phyloP scores from a whole-genome alignment of 2,797 vertebrate species.

The Cichlasoma orientale region DNA sequence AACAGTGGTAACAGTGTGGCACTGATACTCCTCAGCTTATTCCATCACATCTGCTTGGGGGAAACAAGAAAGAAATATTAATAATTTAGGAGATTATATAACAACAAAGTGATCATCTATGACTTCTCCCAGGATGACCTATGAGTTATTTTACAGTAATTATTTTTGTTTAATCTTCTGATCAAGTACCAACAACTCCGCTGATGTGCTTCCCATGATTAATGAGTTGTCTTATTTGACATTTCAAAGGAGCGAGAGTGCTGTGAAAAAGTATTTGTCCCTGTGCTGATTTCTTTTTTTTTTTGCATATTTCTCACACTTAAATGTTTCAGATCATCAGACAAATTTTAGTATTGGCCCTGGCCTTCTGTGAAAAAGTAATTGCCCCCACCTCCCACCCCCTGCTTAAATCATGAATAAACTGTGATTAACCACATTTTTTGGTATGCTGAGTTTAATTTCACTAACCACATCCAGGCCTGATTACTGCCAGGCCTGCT shows the following conservation, averaged over 20 bases:
- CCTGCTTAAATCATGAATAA: too few species aligned
- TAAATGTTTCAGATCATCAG: not conserved
- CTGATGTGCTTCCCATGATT: not conserved
- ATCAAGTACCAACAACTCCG: not conserved
- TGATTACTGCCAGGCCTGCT: too few species aligned
- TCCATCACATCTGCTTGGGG: slow-evolving; percentile 67
- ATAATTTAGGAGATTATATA: not conserved
- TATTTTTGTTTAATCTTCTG: not conserved
- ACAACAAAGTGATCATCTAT: not conserved
- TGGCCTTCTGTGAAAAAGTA: not conserved
- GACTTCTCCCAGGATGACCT: too few species aligned
- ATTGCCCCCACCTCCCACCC: too few species aligned
- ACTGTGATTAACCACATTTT: too few species aligned
- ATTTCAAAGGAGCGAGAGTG: not conserved
- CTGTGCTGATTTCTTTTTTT: not conserved
- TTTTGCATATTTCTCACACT: not conserved
- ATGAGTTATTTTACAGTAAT: too few species aligned
- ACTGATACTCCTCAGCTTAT: slow-evolving; percentile 35
- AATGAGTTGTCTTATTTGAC: not conserved
- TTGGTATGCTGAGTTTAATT: too few species aligned
- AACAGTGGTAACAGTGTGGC: not conserved
- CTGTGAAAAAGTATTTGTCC: not conserved
- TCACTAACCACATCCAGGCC: too few species aligned
- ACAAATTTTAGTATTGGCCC: not conserved
- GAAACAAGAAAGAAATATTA: not conserved